Base-by-base conservation (phyloP, 2,797 vertebrate species). In the Pantherophis alleghaniensis region DNA sequence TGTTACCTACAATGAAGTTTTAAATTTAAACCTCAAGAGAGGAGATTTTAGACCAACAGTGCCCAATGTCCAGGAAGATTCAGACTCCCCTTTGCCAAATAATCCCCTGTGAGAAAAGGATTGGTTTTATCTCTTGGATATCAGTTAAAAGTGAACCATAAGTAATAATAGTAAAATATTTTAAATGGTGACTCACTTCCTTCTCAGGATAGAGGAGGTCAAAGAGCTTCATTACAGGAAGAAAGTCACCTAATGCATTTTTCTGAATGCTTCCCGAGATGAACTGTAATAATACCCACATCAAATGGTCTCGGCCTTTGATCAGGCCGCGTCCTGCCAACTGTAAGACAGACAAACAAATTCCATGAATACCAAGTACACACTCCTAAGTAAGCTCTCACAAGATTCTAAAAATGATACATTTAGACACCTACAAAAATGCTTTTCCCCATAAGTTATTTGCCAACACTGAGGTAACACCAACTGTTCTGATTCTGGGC, bases 221-320 rank as follows among this genome's bases (percentile, higher is more conserved):
- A 94, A 99, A 99, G n/a, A 99, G 98, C 97, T 99, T 99, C 99
- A 99, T 99, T 94, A 99, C 99, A 0, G 99, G 99, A 53, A 99
- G 98, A 97, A 99, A 99, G 96, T 99, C 99, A 12, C 98, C 99
- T 37, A 99, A 96, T 1, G 98, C 99, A 47, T 99, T 99, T 97
- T 99, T 99, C 98, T 99, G 99, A 96, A 99, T 99, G 97, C 99
- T 99, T 94, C 99, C 99, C 4, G 99, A 99, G 96, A 99, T 99
- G 95, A 99, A 99, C 95, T 99, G 99, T 51, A 99, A 98, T 59
- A 99, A 97, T 26, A 99, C 99, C 99, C 99, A 99, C 99, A 99
- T 99, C 94, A 99, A 98, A 96, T 99, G 99, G 96, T 99, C 99
- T 97, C 99, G 97, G 55, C 99, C 99, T 97, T 99, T 99, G 94